Evolutionary conservation across 2,888 invertebrate genomes (phyloP), one percentile per base, ranked within the genome.

Genomic region (Cyclophora punctaria): DNA sequence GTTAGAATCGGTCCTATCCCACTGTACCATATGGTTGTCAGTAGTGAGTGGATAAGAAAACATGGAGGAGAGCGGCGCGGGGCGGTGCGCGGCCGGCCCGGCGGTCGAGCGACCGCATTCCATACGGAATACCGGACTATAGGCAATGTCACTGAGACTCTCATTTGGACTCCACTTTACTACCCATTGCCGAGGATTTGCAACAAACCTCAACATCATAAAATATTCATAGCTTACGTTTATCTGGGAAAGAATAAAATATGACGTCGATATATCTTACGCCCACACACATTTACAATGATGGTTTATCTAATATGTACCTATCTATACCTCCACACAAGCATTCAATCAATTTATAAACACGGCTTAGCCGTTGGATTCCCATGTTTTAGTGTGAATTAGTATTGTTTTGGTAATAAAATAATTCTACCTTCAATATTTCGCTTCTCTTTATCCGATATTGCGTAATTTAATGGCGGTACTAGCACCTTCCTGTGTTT

Each of bases 111-210:
- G 87, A 83, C 87, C 86, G 85, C 88, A 87, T 88, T 88, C 87
- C 87, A 78, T 80, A 78, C 77, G 84, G 80, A 80, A 83, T 87
- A 82, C 83, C 83, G 82, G 86, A 84, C 80, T 80, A 77, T 78
- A 86, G 75, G 84, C 87, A 86, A 86, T 87, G 87, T 87, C 86
- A 87, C 83, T 85, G 80, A 80, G 80, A 79, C 77, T 82, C 63
- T 64, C 66, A 69, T 71, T 72, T 58, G 64, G 63, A 64, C 66
- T 69, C 64, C 66, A 33, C 67, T 69, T 63, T 65, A 63, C 64
- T 67, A 63, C 61, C 65, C 57, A 53, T 61, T 60, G 63, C 56
- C 72, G 67, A 71, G 70, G 57, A 73, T 75, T 73, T 64, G 73
- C 75, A 73, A 77, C 69, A 66, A 64, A 66, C 61, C 68, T 56